Conservation (phyloP, 1,140 invertebrate genomes). For the Bombus huntii region DNA sequence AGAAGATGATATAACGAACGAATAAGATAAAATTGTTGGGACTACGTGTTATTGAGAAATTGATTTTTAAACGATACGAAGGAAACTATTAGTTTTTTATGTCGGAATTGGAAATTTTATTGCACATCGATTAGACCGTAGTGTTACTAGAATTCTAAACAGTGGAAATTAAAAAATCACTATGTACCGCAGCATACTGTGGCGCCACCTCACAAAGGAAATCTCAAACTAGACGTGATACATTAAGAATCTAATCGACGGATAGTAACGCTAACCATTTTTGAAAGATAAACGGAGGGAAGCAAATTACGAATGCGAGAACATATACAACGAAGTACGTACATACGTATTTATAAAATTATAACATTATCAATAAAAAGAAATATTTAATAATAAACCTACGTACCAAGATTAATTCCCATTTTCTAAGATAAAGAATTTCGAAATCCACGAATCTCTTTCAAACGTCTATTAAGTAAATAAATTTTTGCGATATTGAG, state of each 20-base stretch:
- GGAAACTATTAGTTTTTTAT: not conserved
- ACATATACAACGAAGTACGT: no score
- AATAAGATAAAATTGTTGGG: not conserved
- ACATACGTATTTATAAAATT: not conserved
- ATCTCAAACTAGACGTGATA: constrained; percentile 20
- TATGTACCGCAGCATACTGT: constrained; percentile 39
- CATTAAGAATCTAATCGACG: constrained; percentile 22
- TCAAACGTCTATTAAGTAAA: not conserved
- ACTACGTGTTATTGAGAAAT: not conserved
- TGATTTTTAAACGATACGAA: not conserved
- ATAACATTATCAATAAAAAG: not conserved
- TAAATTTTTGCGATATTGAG: no score
- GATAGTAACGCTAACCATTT: constrained; percentile 32
- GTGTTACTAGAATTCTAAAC: constrained; percentile 31
- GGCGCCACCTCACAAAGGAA: constrained; percentile 62
- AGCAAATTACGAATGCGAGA: not conserved
- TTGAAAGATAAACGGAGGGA: not conserved
- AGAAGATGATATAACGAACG: no score
- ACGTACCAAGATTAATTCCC: not conserved
- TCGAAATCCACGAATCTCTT: not conserved
- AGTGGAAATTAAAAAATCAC: constrained; percentile 32
- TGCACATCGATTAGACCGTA: not conserved
- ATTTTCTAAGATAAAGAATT: not conserved
- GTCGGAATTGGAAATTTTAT: not conserved
- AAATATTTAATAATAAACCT: not conserved